phyloP scores from a whole-genome alignment of 2,888 invertebrate species.

The Eristalis tenax region DNA sequence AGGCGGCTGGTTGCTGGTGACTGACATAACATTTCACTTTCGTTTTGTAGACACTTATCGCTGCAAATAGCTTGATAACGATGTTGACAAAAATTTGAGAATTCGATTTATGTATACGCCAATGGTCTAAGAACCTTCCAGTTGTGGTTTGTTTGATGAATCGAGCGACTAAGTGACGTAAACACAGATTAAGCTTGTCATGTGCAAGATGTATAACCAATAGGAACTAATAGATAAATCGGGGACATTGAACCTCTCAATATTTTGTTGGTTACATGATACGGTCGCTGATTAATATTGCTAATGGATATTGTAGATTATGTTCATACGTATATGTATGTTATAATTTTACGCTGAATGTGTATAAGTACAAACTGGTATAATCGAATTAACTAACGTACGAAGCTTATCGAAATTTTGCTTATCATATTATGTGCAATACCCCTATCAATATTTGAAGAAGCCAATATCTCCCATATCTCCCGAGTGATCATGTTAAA shows the following conservation, averaged over 20 bases:
- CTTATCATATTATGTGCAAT: neutral
- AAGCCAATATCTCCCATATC: no score
- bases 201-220: neutral
- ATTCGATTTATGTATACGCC: neutral
- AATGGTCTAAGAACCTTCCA: neutral
- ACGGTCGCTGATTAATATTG: neutral
- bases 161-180: neutral
- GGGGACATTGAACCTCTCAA: neutral
- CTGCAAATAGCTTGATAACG: slow-evolving; percentile 24
- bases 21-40: slow-evolving; percentile 26
- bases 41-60: slow-evolving; percentile 41
- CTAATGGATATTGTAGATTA: no score
- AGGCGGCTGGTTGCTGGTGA: neutral
- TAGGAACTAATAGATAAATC: neutral
- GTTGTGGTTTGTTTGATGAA: neutral
- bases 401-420: no score
- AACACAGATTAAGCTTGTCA: neutral
- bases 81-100: neutral
- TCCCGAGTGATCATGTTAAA: no score
- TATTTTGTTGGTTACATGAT: neutral
- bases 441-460: neutral
- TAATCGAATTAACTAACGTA: no score
- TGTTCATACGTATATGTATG: no score
- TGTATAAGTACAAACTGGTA: no score
- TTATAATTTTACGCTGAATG: no score